Evolutionary conservation across 2,888 invertebrate species (phyloP).

Genomic region (Cetonia aurata): DNA sequence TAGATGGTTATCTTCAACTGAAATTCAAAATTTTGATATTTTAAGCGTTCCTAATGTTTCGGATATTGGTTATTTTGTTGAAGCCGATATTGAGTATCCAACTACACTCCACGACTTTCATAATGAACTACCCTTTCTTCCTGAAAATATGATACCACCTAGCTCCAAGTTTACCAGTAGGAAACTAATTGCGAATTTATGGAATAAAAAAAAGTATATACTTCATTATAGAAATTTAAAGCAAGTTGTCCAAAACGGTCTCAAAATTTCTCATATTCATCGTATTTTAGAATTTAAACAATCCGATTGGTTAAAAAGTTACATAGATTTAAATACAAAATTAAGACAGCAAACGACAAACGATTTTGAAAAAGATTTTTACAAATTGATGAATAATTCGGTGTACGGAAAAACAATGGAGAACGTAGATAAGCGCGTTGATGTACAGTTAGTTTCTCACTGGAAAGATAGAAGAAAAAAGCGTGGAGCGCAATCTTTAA

Average conservation of each 20-base stretch:
- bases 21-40: too few species aligned
- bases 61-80: too few species aligned
- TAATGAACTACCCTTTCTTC: too few species aligned
- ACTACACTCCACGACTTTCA: too few species aligned
- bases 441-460: constrained; percentile 56
- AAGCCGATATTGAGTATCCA: too few species aligned
- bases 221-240: neutral
- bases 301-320: neutral
- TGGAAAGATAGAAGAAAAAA: constrained; percentile 52
- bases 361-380: constrained; percentile 5
- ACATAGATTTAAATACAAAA: neutral
- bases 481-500: constrained; percentile 57
- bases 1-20: too few species aligned
- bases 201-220: neutral
- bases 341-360: neutral
- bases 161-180: too few species aligned
- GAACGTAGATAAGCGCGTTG: constrained; percentile 61
- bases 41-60: too few species aligned
- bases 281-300: neutral
- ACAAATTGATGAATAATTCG: constrained; percentile 60
- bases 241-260: neutral
- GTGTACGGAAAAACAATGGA: constrained; percentile 62
- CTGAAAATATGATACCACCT: too few species aligned
- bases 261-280: neutral
- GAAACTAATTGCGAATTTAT: constrained; percentile 10